Percentiles rank a stretch among this genome's conserved stretches.
These are phyloP conservation scores for Progne subis DNA, from an alignment of 2,113 vertebrate species.

Conservation along the genomic window DNA sequence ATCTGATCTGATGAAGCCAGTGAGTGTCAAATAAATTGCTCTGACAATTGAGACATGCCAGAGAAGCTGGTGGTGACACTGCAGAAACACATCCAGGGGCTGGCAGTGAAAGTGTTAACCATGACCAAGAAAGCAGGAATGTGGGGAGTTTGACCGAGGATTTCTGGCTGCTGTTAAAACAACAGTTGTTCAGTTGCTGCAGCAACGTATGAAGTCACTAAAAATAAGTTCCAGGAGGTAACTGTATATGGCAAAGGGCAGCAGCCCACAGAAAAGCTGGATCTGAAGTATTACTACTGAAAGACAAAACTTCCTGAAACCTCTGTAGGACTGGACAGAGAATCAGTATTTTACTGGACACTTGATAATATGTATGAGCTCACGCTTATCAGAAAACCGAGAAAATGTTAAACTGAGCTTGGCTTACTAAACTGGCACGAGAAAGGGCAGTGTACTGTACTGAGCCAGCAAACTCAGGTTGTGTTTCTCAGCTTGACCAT, in stretches of 20 bases:
- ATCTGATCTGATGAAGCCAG: background rate
- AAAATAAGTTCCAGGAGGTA: slow-evolving; percentile 70
- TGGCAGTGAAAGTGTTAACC: slow-evolving; percentile 22
- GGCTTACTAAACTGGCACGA: background rate
- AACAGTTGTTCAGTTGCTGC: slow-evolving; percentile 69
- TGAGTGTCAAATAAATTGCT: background rate
- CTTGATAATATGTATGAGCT: background rate
- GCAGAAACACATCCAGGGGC: background rate
- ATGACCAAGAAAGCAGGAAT: slow-evolving; percentile 38
- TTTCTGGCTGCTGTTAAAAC: slow-evolving; percentile 46
- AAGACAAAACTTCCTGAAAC: background rate
- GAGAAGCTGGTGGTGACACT: background rate
- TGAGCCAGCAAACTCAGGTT: background rate
- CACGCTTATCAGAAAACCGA: background rate
- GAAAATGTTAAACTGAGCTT: background rate
- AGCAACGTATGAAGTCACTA: slow-evolving; percentile 68
- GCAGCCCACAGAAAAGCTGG: background rate
- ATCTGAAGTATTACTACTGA: background rate
- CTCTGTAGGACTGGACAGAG: background rate
- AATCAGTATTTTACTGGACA: background rate
- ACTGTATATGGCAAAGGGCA: slow-evolving; percentile 59
- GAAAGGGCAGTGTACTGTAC: background rate
- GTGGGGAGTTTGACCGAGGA: slow-evolving; percentile 43
- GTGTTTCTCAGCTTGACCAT: background rate
- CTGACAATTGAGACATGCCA: background rate